Evolutionary conservation across 2,797 vertebrate genomes (phyloP), one percentile per base, ranked within the genome.

Genomic region (Rhadinocentrus ornatus): DNA sequence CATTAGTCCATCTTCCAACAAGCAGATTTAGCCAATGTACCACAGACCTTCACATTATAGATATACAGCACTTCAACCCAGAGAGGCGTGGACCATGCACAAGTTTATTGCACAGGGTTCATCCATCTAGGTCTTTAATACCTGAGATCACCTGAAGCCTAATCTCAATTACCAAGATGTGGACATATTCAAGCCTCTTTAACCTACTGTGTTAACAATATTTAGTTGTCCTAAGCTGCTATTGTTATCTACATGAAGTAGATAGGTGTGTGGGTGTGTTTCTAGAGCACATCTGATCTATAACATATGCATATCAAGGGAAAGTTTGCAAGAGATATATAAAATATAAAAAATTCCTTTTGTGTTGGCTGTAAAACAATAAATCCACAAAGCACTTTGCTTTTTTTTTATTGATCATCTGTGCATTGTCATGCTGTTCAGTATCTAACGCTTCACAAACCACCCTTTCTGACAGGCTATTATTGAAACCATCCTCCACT

Each of bases 401-500:
- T 46, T 0, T n/a, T 46, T 54, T 54, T 18, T 53, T 27, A 16
- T 13, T 37, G 41, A 68, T 77, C 62, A 57, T 64, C 62, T 57
- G 74, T 8, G 24, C 35, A 18, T n/a, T 6, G 24, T 63, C 71
- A 1, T 0, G 53, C 72, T 29, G 71, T 44, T 48, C 56, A 31
- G 16, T 37, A 16, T 52, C 22, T 60, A 44, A 55, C 8, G 4
- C 76, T 61, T 79, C 53, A 55, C 29, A 20, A 1, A 46, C 62
- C 22, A 1, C 5, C 50, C 18, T 62, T 0, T 8, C 22, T 78
- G 83, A 86, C 79, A 85, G 76, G 84, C 69, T 76, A 58, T 27
- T 61, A 75, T 88, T 89, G 72, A 77, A 85, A 66, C 29, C 50
- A 31, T 60, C 20, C 18, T 77, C 22, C 15, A 16, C 50, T 76